These are phyloP conservation scores for Neoitamus cyanurus DNA, from an alignment of 2,888 invertebrate genomes.

Conservation along the genomic window DNA sequence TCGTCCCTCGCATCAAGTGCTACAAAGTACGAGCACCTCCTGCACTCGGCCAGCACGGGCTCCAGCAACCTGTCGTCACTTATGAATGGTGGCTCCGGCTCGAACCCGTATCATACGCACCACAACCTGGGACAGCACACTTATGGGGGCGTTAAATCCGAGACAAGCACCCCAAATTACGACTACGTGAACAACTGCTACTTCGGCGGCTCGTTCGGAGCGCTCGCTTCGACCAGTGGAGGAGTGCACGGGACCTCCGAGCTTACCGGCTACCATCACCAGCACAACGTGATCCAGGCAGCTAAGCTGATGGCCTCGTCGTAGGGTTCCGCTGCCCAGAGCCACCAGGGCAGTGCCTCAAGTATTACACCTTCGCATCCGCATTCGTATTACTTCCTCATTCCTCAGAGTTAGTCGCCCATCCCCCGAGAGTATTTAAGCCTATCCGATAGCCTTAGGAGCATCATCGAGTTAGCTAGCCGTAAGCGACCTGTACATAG, in stretches of 20 bases:
- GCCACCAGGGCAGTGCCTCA: background rate
- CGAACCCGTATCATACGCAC: slow-evolving; percentile 60
- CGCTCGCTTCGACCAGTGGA: slow-evolving; percentile 60
- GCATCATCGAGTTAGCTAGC: background rate
- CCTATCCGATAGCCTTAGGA: background rate
- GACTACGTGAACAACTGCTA: slow-evolving; percentile 67
- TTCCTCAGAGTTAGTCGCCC: background rate
- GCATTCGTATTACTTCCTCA: background rate
- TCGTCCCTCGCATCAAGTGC: slow-evolving; percentile 55
- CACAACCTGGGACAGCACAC: slow-evolving; percentile 53
- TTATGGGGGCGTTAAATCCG: slow-evolving; percentile 63
- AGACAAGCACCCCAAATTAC: slow-evolving; percentile 64
- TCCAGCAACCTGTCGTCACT: slow-evolving; percentile 52
- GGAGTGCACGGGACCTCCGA: slow-evolving; percentile 68
- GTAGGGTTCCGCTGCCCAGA: slow-evolving; percentile 64
- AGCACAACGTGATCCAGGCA: slow-evolving; percentile 86
- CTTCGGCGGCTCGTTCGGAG: slow-evolving; percentile 64
- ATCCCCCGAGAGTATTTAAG: slow-evolving; percentile 4
- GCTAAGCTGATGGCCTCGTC: slow-evolving; percentile 87
- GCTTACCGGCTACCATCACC: slow-evolving; percentile 81
- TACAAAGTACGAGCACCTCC: slow-evolving; percentile 59
- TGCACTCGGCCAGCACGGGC: slow-evolving; percentile 54
- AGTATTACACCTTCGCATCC: slow-evolving; percentile 15
- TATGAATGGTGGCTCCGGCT: slow-evolving; percentile 54
- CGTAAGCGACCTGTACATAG: slow-evolving; percentile 16